Percentiles rank a stretch among this genome's conserved stretches.
Conservation (phyloP, 2,113 vertebrate genomes). For the Proteles cristata region DNA sequence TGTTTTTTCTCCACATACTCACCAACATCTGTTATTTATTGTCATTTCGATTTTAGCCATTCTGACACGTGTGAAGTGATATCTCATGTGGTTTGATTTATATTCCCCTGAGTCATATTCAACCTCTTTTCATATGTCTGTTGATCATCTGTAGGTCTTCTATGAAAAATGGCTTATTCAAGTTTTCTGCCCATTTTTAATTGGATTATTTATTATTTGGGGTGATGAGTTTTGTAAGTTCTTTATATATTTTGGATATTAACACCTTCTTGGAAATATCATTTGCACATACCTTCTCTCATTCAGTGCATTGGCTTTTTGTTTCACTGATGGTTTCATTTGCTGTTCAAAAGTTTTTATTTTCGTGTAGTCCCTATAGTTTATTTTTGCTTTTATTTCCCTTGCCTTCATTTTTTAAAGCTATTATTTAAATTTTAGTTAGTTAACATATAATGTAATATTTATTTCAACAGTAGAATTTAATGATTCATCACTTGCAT, state of each 20-base stretch:
- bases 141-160: not conserved
- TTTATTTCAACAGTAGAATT: too few species aligned
- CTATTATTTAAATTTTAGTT: too few species aligned
- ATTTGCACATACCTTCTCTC: not conserved
- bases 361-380: not conserved
- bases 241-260: not conserved
- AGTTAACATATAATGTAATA: too few species aligned
- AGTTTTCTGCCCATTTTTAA: not conserved
- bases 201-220: not conserved
- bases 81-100: not conserved
- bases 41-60: not conserved
- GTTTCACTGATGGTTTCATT: not conserved
- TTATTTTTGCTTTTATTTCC: not conserved
- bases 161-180: not conserved
- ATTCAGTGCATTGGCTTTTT: not conserved
- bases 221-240: not conserved
- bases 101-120: not conserved
- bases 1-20: not conserved
- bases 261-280: not conserved
- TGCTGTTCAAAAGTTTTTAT: not conserved
- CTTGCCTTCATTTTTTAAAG: not conserved
- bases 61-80: not conserved
- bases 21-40: not conserved
- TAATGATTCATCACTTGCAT: too few species aligned
- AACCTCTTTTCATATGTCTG: not conserved